Conservation (phyloP, 1,140 invertebrate genomes). For the Dysdera silvatica region DNA sequence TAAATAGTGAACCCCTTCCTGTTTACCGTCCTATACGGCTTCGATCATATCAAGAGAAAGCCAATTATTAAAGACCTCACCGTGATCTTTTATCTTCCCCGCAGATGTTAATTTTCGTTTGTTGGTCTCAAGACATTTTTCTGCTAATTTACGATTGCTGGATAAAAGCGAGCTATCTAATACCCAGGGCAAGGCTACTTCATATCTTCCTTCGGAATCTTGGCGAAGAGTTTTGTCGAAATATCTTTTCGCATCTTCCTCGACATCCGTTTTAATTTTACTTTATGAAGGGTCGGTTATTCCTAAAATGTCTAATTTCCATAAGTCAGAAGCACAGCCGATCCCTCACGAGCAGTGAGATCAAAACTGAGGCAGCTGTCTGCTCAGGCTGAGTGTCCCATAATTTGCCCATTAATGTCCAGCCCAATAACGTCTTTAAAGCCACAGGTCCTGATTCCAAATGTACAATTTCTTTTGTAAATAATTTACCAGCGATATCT, state of each 20-base stretch:
- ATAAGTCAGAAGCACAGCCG: background rate
- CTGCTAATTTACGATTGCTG: background rate
- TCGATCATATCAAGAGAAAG: conserved; percentile 3
- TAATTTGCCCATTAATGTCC: conserved; percentile 6
- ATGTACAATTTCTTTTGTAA: conserved; percentile 4
- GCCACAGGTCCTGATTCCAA: background rate
- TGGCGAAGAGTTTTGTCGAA: conserved; percentile 1
- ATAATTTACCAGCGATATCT: conserved; percentile 12
- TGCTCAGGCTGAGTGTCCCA: background rate
- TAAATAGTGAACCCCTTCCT: background rate
- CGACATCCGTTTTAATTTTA: background rate
- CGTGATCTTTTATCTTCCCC: background rate
- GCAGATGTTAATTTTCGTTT: conserved; percentile 10
- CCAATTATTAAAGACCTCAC: conserved; percentile 7
- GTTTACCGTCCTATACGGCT: background rate
- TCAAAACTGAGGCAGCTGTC: background rate
- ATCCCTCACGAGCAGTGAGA: background rate
- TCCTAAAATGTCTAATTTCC: conserved; percentile 2
- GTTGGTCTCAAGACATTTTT: background rate
- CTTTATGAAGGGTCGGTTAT: background rate
- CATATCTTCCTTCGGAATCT: conserved; percentile 1
- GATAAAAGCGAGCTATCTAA: background rate
- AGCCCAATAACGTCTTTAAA: background rate
- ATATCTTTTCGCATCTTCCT: background rate
- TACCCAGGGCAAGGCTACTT: conserved; percentile 14